Evolutionary conservation across 2,113 vertebrate genomes (phyloP).

Genomic region (Furnarius figulus): DNA sequence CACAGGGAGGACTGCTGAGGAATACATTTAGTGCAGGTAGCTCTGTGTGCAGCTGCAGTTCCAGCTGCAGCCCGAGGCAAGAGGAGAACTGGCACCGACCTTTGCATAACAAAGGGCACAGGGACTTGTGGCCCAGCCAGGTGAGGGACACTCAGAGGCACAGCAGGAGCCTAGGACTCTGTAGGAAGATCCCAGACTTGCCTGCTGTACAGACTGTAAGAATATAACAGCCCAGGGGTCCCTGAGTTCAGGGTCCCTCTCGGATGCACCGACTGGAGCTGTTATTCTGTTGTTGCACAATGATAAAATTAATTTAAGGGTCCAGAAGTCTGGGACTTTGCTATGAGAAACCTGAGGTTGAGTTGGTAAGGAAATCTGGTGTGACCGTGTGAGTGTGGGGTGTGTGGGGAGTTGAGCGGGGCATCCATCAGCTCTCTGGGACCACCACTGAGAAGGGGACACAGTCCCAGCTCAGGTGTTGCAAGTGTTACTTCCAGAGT

Average conservation of each 20-base stretch:
- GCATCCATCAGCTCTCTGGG: background rate
- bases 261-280: background rate
- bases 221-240: background rate
- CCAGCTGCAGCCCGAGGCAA: background rate
- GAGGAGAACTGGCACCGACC: background rate
- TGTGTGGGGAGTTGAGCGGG: background rate
- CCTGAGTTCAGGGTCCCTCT: background rate
- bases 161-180: background rate
- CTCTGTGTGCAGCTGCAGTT: background rate
- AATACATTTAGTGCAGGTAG: background rate
- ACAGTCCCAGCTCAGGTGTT: rapidly evolving
- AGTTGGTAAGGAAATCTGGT: background rate
- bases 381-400: background rate
- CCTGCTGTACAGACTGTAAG: background rate
- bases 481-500: background rate
- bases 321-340: background rate
- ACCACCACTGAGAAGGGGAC: rapidly evolving
- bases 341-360: rapidly evolving
- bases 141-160: background rate
- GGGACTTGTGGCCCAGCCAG: background rate
- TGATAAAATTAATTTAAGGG: background rate
- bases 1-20: background rate
- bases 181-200: background rate
- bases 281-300: background rate
- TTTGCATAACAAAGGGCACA: background rate